Evolutionary conservation across 2,113 vertebrate genomes (phyloP), one percentile per base, ranked within the genome.

Genomic region (Pluvianellus socialis): DNA sequence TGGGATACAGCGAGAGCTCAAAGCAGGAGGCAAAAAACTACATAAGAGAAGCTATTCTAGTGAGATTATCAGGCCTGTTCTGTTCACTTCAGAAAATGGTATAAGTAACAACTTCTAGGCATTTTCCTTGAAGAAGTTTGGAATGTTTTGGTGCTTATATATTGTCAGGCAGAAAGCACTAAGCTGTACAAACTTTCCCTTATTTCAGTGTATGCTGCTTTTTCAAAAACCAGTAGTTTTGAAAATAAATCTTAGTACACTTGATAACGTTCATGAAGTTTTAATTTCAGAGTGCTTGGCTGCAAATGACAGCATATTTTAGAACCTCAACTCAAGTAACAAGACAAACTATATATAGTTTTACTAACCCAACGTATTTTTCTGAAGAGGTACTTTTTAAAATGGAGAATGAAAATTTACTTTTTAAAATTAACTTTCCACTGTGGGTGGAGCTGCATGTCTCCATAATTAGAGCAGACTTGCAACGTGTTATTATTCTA

Each of bases 401-500:
- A 79, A 65, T 40, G 11, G 28, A 10, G 22, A 61, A 65, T 50
- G 59, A 23, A 66, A 75, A 67, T 28, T 59, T 84, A 42, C 71
- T 83, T 72, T 14, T 59, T 7, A n/a, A 88, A 93, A 83, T 49
- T 30, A 87, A 45, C 85, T 70, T 94, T 66, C 45, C 17, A 5
- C 88, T 58, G 4, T 14, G 32, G 32, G 33, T 77, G 88, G n/a
- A 81, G 42, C 86, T 90, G 24, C 32, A 4, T 56, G 33, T 15
- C 32, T 79, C 55, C 14, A 1, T 86, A 92, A 96, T 42, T 80
- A 35, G 67, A 91, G 52, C 85, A 83, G 85, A 65, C 91, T 93
- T 96, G 93, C 85, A 82, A 26, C 67, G 70, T 88, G 92, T 86
- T 62, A 59, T 96, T 92, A 44, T 92, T 86, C 40, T 63, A 7